Conservation (phyloP, 1,140 invertebrate genomes). For the Zaprionus taronus region DNA sequence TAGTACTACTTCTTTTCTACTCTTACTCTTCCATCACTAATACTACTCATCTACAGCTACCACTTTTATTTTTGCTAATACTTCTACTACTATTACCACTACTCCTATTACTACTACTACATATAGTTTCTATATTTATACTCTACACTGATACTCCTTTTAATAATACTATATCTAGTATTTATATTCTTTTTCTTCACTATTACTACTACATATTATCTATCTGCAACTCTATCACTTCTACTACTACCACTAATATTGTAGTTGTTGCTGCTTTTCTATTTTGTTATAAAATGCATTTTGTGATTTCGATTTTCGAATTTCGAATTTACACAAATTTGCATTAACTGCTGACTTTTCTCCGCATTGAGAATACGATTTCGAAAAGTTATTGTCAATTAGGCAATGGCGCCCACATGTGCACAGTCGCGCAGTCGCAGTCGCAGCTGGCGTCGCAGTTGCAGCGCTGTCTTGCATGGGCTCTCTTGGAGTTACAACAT, state of each 20-base stretch:
- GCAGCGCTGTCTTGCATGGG: constrained; percentile 7
- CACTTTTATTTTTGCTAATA: too few species aligned
- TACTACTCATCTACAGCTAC: too few species aligned
- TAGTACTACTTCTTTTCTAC: too few species aligned
- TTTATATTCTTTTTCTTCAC: too few species aligned
- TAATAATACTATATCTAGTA: too few species aligned
- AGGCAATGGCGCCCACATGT: constrained; percentile 38
- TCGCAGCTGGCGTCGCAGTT: constrained; percentile 2
- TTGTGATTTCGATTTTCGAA: neutral
- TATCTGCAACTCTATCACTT: too few species aligned
- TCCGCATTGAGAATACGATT: constrained; percentile 35
- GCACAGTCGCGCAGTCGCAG: constrained; percentile 13
- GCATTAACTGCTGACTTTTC: constrained; percentile 34
- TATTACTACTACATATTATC: too few species aligned
- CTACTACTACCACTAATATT: neutral
- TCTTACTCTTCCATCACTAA: too few species aligned
- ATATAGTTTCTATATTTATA: too few species aligned
- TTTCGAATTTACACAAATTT: constrained; percentile 26
- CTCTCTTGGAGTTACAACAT: constrained; percentile 43
- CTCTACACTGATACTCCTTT: too few species aligned
- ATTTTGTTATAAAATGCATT: constrained; percentile 30
- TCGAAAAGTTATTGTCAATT: constrained; percentile 45
- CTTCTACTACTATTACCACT: too few species aligned
- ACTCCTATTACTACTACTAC: too few species aligned
- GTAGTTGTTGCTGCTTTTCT: neutral